Percentiles rank a stretch among this genome's conserved stretches.
Conservation (phyloP, 2,113 vertebrate genomes). For the Clupea harengus region DNA sequence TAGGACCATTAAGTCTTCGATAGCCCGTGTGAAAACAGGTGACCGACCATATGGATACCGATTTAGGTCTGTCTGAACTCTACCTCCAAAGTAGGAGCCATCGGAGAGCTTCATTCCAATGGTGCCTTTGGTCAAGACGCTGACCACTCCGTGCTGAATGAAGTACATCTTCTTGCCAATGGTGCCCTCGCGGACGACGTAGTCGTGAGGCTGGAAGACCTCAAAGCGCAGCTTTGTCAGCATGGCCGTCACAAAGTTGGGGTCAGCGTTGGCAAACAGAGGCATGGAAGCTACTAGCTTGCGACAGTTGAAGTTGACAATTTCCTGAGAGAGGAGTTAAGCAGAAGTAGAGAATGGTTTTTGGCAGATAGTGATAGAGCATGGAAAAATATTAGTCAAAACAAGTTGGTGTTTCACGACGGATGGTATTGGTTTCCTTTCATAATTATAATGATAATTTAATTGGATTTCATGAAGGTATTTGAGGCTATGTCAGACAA, state of each 20-base stretch:
- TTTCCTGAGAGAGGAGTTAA: constrained; percentile 73
- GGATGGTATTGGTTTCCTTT: not conserved
- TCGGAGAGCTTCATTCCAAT: constrained; percentile 92
- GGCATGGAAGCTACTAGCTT: constrained; percentile 98
- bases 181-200: constrained; percentile 93
- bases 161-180: constrained; percentile 99
- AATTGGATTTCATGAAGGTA: not conserved
- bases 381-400: not conserved
- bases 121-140: constrained; percentile 84
- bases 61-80: not conserved
- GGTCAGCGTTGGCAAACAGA: constrained; percentile 93
- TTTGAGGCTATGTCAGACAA: not conserved
- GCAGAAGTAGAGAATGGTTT: not conserved
- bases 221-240: constrained; percentile 96
- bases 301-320: constrained; percentile 96
- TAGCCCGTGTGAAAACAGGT: too few relatives aligned
- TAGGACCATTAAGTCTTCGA: not conserved
- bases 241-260: constrained; percentile 97
- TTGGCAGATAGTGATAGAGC: not conserved
- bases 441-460: not conserved
- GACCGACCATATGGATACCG: not conserved
- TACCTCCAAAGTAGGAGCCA: constrained; percentile 96
- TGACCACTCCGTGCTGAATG: constrained; percentile 91
- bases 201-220: constrained; percentile 93
- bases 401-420: not conserved